These are phyloP conservation scores for Dasypogon diadema DNA, from an alignment of 2,888 invertebrate species.

Conservation along the genomic window DNA sequence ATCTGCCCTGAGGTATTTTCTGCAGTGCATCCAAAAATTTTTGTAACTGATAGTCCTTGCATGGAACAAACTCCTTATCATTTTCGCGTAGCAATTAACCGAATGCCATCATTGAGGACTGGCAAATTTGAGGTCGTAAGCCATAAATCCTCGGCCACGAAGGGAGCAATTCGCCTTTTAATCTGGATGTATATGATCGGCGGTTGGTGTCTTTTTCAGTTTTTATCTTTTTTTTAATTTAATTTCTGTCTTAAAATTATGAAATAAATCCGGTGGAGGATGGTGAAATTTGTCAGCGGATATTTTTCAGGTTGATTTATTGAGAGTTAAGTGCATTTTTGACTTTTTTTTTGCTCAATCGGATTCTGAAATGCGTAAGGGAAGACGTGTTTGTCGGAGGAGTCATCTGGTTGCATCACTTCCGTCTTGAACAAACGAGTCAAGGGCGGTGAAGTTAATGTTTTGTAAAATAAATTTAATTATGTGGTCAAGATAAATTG, in stretches of 20 bases:
- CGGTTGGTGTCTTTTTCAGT: slow-evolving; percentile 16
- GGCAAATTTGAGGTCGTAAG: slow-evolving; percentile 4
- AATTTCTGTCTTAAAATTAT: slow-evolving; percentile 38
- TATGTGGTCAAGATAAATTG: not conserved
- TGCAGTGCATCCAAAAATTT: not conserved
- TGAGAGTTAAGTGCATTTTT: slow-evolving; percentile 19
- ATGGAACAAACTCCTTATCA: not conserved
- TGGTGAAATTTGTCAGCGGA: slow-evolving; percentile 44
- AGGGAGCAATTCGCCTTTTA: not conserved
- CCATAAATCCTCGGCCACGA: slow-evolving; percentile 25
- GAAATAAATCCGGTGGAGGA: slow-evolving; percentile 41
- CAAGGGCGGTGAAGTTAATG: slow-evolving; percentile 7
- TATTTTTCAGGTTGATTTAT: slow-evolving; percentile 25
- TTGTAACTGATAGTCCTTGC: not conserved
- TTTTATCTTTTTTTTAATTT: slow-evolving; percentile 4
- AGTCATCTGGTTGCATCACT: slow-evolving; percentile 27
- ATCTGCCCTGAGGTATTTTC: not conserved
- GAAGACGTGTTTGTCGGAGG: not conserved
- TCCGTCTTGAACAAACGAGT: slow-evolving; percentile 28
- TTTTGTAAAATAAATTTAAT: not conserved
- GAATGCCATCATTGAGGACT: not conserved
- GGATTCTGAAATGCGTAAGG: not conserved
- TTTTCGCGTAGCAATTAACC: not conserved
- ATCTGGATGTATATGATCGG: slow-evolving; percentile 5
- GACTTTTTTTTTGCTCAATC: not conserved